Evolutionary conservation across 2,113 vertebrate genomes (phyloP).

Genomic region (Trichechus manatus): DNA sequence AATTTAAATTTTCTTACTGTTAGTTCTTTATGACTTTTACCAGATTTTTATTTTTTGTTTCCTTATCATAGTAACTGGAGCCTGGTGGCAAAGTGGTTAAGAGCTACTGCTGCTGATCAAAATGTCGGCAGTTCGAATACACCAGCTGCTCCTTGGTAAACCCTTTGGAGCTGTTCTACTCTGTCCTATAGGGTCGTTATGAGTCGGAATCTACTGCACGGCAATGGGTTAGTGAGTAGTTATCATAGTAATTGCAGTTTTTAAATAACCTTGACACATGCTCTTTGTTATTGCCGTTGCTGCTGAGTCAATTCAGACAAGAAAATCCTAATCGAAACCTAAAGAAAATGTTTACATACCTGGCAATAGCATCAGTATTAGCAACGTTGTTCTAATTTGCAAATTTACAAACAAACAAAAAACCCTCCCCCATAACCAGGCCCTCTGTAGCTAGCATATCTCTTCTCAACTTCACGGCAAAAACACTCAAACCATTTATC

Average conservation of each 20-base stretch:
- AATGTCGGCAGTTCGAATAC: too few relatives aligned
- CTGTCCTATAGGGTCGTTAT: too few relatives aligned
- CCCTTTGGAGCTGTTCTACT: too few relatives aligned
- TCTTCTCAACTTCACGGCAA: not conserved
- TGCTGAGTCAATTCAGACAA: not conserved
- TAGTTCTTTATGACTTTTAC: not conserved
- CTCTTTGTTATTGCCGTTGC: not conserved
- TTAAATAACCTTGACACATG: not conserved
- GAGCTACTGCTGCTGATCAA: too few relatives aligned
- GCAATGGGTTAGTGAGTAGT: too few relatives aligned
- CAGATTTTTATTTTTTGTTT: not conserved
- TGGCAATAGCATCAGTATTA: not conserved
- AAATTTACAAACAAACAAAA: not conserved
- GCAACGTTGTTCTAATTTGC: not conserved
- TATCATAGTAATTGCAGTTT: not conserved
- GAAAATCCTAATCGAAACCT: not conserved
- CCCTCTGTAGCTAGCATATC: not conserved
- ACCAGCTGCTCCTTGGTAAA: too few relatives aligned
- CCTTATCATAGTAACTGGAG: not conserved
- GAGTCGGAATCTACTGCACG: too few relatives aligned
- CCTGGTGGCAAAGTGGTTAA: too few relatives aligned
- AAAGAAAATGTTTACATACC: not conserved
- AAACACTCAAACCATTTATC: not conserved
- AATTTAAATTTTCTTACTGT: not conserved
- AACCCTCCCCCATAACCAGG: not conserved